phyloP scores from a whole-genome alignment of 2,888 invertebrate species.

The Scaptomyza flava region DNA sequence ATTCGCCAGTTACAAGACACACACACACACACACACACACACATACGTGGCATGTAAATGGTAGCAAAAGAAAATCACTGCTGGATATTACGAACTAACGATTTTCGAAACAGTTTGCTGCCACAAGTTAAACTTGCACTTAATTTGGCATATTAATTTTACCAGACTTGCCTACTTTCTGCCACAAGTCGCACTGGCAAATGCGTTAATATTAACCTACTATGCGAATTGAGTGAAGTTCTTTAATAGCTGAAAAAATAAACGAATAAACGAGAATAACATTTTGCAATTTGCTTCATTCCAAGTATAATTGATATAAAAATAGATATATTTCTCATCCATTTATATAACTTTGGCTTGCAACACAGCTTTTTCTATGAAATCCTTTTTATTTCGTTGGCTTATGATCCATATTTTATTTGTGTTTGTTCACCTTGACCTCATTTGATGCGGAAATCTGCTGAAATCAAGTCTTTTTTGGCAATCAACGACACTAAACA shows the following conservation, averaged over 20 bases:
- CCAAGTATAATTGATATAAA: not conserved
- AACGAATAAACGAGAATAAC: not conserved
- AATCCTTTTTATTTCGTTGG: not conserved
- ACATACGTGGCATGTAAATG: slow-evolving; percentile 44
- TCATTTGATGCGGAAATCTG: slow-evolving; percentile 17
- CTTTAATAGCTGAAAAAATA: slow-evolving; percentile 4
- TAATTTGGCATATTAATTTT: slow-evolving; percentile 66
- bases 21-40: slow-evolving; percentile 7
- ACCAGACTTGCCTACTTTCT: slow-evolving; percentile 21
- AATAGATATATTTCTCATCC: not conserved
- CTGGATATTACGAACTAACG: slow-evolving; percentile 54
- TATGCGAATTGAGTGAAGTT: slow-evolving; percentile 17
- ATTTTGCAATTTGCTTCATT: not conserved
- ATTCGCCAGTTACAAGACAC: slow-evolving; percentile 14
- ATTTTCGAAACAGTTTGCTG: slow-evolving; percentile 56
- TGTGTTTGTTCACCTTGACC: slow-evolving; percentile 27
- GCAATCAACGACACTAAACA: not conserved
- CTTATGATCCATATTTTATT: not conserved
- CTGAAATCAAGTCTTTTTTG: not conserved
- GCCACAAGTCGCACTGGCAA: slow-evolving; percentile 32
- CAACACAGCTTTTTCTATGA: not conserved
- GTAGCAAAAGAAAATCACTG: slow-evolving; percentile 45
- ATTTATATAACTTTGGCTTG: not conserved
- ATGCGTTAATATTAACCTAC: slow-evolving; percentile 37
- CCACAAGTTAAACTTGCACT: slow-evolving; percentile 51